Conservation (phyloP, 2,797 vertebrate species). For the Erethizon dorsatum region DNA sequence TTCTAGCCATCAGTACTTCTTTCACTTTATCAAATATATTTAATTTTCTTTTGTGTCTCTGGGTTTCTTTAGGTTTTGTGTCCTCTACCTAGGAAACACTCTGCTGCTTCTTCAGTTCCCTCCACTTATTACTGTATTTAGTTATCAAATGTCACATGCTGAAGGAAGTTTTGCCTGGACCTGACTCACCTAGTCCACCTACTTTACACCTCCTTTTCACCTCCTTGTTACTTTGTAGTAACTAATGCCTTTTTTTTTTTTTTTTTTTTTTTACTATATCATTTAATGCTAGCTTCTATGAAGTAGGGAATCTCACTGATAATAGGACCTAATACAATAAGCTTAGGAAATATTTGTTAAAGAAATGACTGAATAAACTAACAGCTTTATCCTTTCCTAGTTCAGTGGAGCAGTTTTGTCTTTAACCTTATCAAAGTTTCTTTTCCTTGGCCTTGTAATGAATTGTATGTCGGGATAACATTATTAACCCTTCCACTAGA, state of each 20-base stretch:
- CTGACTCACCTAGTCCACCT: neutral
- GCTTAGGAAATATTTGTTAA: constrained; percentile 31
- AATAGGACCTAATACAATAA: neutral
- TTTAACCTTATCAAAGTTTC: neutral
- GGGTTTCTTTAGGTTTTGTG: neutral
- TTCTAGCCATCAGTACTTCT: neutral
- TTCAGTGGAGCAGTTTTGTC: neutral
- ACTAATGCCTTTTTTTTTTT: neutral
- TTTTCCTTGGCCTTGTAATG: neutral
- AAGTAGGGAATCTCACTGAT: neutral
- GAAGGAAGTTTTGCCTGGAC: neutral
- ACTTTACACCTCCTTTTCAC: neutral
- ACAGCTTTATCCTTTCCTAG: neutral
- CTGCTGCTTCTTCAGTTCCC: neutral
- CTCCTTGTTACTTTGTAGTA: neutral
- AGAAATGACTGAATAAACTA: neutral
- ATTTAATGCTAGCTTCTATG: constrained; percentile 34
- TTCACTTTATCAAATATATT: neutral
- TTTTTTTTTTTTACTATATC: neutral
- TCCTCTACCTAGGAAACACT: neutral
- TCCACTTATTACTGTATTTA: neutral
- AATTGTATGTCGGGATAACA: neutral
- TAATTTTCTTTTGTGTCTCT: neutral
- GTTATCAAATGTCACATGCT: neutral
- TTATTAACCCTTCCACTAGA: neutral